phyloP scores from a whole-genome alignment of 1,140 invertebrate genomes.

The Amphibalanus amphitrite region DNA sequence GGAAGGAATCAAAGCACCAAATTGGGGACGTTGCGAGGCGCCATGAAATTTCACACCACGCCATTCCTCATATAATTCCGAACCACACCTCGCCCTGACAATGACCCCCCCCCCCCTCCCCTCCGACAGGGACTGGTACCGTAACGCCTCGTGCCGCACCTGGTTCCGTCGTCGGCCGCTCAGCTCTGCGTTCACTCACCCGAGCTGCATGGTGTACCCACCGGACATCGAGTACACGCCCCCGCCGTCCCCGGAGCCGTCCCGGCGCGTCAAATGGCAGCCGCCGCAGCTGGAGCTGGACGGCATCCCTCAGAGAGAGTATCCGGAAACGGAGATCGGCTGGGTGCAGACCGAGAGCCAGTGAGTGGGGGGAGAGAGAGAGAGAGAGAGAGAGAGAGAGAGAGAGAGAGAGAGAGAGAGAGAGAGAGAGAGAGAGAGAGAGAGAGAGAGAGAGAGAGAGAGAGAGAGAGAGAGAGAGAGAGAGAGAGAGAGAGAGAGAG shows the following conservation, averaged over 20 bases:
- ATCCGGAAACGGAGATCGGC: conserved; percentile 33
- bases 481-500: no score
- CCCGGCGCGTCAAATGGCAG: background rate
- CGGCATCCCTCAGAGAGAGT: conserved; percentile 16
- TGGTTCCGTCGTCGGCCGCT: conserved; percentile 66
- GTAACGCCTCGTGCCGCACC: conserved; percentile 65
- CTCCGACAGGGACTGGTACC: conserved; percentile 66
- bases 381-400: background rate
- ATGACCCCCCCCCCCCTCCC: no score
- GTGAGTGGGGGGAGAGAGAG: conserved; percentile 35
- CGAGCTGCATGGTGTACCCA: conserved; percentile 85
- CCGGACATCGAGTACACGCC: conserved; percentile 48
- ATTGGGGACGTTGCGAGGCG: no score
- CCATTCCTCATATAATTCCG: no score
- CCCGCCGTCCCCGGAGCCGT: conserved; percentile 35
- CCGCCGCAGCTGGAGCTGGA: conserved; percentile 7
- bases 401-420: no score
- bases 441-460: no score
- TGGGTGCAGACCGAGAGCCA: conserved; percentile 66
- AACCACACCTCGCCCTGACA: no score
- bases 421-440: no score
- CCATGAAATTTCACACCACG: no score
- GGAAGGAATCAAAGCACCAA: no score
- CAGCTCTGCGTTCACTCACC: conserved; percentile 61
- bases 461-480: no score